These are phyloP conservation scores for Rhineura floridana DNA, from an alignment of 2,113 vertebrate species.

Conservation along the genomic window DNA sequence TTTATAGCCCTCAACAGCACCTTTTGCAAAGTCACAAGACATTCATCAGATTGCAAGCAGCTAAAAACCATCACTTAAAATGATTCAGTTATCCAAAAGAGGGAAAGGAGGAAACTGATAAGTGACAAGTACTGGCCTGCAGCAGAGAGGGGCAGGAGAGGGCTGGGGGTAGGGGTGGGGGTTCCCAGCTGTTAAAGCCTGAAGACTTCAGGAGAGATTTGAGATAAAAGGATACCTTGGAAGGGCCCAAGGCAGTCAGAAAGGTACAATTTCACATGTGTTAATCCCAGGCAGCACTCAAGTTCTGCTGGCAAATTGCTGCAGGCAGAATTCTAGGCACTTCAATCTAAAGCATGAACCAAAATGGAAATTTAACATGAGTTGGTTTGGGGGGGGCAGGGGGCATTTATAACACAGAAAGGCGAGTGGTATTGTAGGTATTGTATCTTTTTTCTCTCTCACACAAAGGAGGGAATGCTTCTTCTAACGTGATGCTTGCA, in stretches of 20 bases:
- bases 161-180: background rate
- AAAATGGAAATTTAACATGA: rapidly evolving
- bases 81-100: background rate
- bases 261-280: conserved; percentile 6
- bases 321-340: background rate
- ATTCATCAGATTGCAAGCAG: background rate
- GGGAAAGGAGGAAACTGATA: conserved; percentile 6
- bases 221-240: background rate
- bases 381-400: background rate
- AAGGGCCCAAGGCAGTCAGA: conserved; percentile 4
- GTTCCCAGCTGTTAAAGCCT: conserved; percentile 2
- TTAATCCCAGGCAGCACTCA: conserved; percentile 11
- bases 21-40: background rate
- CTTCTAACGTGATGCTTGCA: background rate
- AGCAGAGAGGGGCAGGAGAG: background rate
- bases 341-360: conserved; percentile 10
- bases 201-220: conserved; percentile 5
- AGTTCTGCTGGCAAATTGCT: background rate
- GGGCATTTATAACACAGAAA: background rate
- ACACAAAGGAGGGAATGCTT: background rate
- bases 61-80: conserved; percentile 1
- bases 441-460: background rate
- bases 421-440: too few species aligned
- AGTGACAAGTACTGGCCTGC: conserved; percentile 24
- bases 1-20: background rate